These are phyloP conservation scores for Aphodius sticticus DNA, from an alignment of 2,888 invertebrate genomes.

Conservation along the genomic window DNA sequence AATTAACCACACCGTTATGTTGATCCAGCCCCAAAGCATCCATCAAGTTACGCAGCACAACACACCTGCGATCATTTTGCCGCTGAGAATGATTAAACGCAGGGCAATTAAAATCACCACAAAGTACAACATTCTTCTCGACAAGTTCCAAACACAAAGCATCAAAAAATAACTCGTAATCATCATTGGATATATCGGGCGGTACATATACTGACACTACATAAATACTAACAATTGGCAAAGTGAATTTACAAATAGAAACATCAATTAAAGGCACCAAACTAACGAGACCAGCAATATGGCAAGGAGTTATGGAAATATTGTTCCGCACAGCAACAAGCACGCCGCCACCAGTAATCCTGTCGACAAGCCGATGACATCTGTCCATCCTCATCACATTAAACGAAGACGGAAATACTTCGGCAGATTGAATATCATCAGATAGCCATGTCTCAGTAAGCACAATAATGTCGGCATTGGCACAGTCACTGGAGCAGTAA, in stretches of 20 bases:
- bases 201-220: not conserved
- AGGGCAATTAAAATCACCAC: not conserved
- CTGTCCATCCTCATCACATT: not conserved
- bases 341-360: constrained; percentile 1
- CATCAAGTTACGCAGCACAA: not conserved
- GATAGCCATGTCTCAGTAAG: constrained; percentile 9
- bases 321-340: not conserved
- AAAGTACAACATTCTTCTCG: not conserved
- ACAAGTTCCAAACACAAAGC: not conserved
- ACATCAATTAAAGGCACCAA: not conserved
- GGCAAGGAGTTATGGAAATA: not conserved
- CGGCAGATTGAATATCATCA: not conserved
- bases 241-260: not conserved
- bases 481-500: not conserved
- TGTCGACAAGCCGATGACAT: not conserved
- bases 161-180: not conserved
- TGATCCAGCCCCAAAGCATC: not conserved
- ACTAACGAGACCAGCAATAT: not conserved
- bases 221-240: not conserved
- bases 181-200: not conserved
- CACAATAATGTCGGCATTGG: not conserved
- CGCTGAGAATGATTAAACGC: not conserved
- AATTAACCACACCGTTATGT: not conserved
- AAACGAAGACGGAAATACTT: not conserved
- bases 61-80: not conserved